phyloP scores from a whole-genome alignment of 2,113 vertebrate genomes.

The Triplophysa tibetana region DNA sequence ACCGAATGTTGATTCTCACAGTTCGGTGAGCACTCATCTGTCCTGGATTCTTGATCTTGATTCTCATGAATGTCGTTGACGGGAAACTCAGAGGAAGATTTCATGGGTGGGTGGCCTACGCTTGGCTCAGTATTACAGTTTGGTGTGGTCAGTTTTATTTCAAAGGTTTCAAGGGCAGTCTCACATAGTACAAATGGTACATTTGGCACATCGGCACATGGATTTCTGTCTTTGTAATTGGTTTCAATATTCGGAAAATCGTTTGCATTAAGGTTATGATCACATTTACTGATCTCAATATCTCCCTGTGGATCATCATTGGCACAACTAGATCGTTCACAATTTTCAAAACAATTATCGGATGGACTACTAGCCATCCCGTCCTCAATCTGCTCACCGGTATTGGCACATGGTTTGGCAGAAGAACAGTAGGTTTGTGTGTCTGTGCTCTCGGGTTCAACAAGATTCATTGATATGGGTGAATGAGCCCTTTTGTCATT shows the following conservation, averaged over 20 bases:
- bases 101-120: not conserved
- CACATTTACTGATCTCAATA: not conserved
- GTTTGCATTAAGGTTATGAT: constrained; percentile 9
- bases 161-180: not conserved
- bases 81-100: not conserved
- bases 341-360: not conserved
- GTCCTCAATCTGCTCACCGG: not conserved
- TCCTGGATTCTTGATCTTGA: constrained; percentile 3
- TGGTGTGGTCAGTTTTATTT: not conserved
- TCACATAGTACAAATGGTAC: constrained; percentile 8
- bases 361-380: constrained; percentile 2
- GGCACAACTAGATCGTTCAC: not conserved
- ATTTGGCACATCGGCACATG: constrained; percentile 23
- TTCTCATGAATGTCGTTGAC: not conserved
- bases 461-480: not conserved
- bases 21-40: constrained; percentile 12
- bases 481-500: constrained; percentile 11
- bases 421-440: constrained; percentile 1
- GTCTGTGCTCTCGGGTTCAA: not conserved
- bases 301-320: constrained; percentile 1
- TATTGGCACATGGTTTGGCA: constrained; percentile 31
- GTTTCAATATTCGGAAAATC: not conserved
- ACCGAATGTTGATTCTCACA: constrained; percentile 18
- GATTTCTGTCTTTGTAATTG: not conserved
- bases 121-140: constrained; percentile 13